Percentiles rank a stretch among this genome's conserved stretches.
These are phyloP conservation scores for Ia io DNA, from an alignment of 2,113 vertebrate species.

Conservation along the genomic window DNA sequence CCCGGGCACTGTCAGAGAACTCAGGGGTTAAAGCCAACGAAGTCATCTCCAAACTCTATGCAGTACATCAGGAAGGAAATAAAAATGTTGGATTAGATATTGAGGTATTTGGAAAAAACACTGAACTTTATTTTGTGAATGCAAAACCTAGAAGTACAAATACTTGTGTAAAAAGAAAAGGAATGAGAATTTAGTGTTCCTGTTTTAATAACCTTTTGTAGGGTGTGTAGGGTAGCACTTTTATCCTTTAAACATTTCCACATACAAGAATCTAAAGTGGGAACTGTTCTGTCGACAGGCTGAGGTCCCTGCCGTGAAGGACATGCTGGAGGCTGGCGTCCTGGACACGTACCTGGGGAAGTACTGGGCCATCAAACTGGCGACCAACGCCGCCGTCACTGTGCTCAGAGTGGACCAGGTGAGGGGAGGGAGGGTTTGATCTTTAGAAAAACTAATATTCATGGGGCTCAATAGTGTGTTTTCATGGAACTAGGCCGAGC, in stretches of 20 bases:
- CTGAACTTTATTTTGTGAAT: background rate
- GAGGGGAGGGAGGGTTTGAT: conserved; percentile 46
- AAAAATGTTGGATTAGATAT: conserved; percentile 97
- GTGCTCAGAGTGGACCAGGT: conserved; percentile 98
- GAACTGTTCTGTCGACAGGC: conserved; percentile 80
- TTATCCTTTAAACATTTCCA: background rate
- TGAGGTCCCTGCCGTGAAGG: conserved; percentile 91
- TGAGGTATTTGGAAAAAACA: conserved; percentile 85
- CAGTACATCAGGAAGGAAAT: conserved; percentile 95
- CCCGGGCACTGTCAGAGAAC: conserved; percentile 95
- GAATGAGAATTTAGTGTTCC: background rate
- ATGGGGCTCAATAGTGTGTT: background rate
- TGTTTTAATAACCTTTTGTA: background rate
- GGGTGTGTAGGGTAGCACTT: background rate
- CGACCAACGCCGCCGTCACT: conserved; percentile 95
- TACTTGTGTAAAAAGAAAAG: background rate
- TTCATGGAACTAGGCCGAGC: background rate
- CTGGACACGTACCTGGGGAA: conserved; percentile 95
- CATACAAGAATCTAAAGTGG: background rate
- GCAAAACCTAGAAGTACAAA: background rate
- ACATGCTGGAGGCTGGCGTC: conserved; percentile 92
- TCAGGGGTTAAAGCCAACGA: conserved; percentile 96
- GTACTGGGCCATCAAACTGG: conserved; percentile 95
- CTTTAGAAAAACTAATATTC: background rate
- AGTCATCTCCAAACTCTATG: conserved; percentile 95